A percentile compares a stretch with the other conserved stretches of the same genome.
phyloP scores from a whole-genome alignment of 1,140 invertebrate genomes.

The Drosophila ercepeae region DNA sequence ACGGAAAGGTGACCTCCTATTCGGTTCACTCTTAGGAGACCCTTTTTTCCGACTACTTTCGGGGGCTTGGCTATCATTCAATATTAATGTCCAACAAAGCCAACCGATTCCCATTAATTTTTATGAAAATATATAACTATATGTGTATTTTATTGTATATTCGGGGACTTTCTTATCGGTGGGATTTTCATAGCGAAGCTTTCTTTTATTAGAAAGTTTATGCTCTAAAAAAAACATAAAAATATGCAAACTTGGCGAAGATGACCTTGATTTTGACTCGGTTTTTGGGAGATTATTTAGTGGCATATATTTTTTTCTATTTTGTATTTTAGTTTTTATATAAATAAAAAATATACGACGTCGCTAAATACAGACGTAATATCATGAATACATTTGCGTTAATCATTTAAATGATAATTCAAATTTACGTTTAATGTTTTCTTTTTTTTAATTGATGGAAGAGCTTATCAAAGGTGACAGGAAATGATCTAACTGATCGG shows the following conservation, averaged over 20 bases:
- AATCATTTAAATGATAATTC: conserved; percentile 19
- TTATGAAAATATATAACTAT: conserved; percentile 42
- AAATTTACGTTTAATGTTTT: conserved; percentile 19
- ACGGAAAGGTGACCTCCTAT: conserved; percentile 88
- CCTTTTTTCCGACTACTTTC: neutral
- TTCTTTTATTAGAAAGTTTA: conserved; percentile 69
- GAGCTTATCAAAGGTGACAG: conserved; percentile 46
- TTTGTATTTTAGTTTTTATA: neutral
- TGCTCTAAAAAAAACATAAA: conserved; percentile 6
- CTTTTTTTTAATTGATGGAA: conserved; percentile 6
- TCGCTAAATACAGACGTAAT: conserved; percentile 5
- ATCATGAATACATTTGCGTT: neutral
- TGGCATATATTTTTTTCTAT: conserved; percentile 4
- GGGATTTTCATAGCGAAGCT: conserved; percentile 30
- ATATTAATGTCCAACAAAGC: neutral
- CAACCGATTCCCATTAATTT: conserved; percentile 17
- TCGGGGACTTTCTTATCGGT: conserved; percentile 38
- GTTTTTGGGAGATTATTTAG: neutral
- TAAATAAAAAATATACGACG: conserved; percentile 2
- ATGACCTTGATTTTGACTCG: conserved; percentile 60
- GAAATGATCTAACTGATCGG: conserved; percentile 20
- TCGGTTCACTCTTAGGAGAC: conserved; percentile 83
- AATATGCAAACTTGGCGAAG: conserved; percentile 20
- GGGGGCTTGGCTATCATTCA: neutral
- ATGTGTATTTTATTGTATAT: conserved; percentile 34